phyloP scores from a whole-genome alignment of 2,113 vertebrate genomes.

The Daphoenositta chrysoptera region DNA sequence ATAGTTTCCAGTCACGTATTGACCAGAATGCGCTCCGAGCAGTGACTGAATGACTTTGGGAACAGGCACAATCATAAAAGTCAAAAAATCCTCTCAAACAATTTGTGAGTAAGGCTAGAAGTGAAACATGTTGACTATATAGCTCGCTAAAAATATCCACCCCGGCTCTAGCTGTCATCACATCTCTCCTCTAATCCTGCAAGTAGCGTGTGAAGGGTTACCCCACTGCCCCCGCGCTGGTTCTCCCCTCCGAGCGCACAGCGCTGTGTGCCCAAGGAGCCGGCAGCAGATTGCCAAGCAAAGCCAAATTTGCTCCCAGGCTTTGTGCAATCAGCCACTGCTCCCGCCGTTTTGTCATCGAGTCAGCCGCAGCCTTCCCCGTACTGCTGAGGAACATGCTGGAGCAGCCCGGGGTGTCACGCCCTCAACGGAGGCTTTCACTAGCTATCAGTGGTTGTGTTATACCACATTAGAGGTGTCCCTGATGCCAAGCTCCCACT shows the following conservation, averaged over 20 bases:
- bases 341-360: constrained; percentile 22
- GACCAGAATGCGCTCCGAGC: neutral
- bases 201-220: constrained; percentile 1
- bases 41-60: neutral
- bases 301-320: neutral
- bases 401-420: neutral
- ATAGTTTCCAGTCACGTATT: constrained; percentile 13
- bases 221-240: neutral
- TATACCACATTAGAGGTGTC: neutral
- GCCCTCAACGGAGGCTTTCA: neutral
- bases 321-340: neutral
- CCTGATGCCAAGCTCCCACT: neutral
- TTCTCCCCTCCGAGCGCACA: fast-evolving
- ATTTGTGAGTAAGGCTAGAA: constrained; percentile 22
- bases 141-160: constrained; percentile 20
- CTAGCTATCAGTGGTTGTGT: neutral
- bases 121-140: neutral
- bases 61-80: neutral
- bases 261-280: neutral
- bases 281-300: neutral
- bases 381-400: neutral
- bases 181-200: constrained; percentile 19
- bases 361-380: constrained; percentile 8
- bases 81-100: neutral
- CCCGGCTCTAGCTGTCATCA: neutral